phyloP scores from a whole-genome alignment of 2,797 vertebrate genomes.

The Tenualosa ilisha region DNA sequence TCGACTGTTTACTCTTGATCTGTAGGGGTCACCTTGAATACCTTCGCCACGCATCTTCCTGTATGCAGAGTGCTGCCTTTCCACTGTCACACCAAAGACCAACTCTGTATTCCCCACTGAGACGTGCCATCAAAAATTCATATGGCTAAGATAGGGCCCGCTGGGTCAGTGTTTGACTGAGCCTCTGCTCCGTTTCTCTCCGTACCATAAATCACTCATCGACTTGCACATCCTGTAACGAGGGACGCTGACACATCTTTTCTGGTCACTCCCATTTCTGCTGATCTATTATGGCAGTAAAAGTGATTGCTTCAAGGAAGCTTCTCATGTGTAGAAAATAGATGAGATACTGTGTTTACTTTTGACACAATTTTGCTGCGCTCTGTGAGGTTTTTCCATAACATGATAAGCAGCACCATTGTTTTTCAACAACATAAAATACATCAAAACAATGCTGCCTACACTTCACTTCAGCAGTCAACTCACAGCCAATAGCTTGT shows the following conservation, averaged over 20 bases:
- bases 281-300: conserved; percentile 27
- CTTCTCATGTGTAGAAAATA: conserved; percentile 2
- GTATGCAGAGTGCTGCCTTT: conserved; percentile 44
- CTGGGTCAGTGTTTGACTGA: conserved; percentile 57
- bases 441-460: neutral
- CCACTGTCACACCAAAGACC: conserved; percentile 48
- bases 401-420: neutral
- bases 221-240: conserved; percentile 48
- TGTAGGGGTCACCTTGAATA: conserved; percentile 50
- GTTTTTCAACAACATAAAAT: conserved; percentile 11
- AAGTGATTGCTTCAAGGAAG: neutral
- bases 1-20: conserved; percentile 33
- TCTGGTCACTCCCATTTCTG: conserved; percentile 38
- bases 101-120: conserved; percentile 45
- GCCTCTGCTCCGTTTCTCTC: conserved; percentile 54
- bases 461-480: neutral
- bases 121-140: conserved; percentile 56
- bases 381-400: neutral
- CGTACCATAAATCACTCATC: conserved; percentile 58
- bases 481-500: neutral
- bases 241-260: conserved; percentile 36
- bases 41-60: conserved; percentile 34
- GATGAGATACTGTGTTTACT: neutral
- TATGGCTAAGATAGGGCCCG: conserved; percentile 37
- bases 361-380: neutral